Evolutionary conservation across 2,797 vertebrate species (phyloP), one percentile per base, ranked within the genome.

Genomic region (Tokudaia tokunoshimensis): DNA sequence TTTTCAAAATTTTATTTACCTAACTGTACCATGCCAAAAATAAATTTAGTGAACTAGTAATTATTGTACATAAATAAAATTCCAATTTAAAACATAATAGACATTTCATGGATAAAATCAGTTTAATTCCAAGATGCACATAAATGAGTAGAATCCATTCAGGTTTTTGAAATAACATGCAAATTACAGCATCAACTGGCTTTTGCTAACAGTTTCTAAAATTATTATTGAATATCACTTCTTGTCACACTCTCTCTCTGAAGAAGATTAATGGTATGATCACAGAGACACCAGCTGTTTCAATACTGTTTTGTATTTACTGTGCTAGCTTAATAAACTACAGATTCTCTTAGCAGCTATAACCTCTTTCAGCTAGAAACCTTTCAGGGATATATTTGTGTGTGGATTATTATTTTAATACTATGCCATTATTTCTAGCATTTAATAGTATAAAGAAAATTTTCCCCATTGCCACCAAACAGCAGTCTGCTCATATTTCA

Each of bases 281-380:
- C 89, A 88, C 74, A 89, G 76, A 93, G 75, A 95, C 72, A 94
- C 59, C 95, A 98, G 90, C 96, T 97, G 94, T 97, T 98, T 97
- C 98, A 98, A 98, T 57, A 97, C 12, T 97, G 82, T 85, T 79
- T 47, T 81, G 83, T 96, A 97, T 97, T 97, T 97, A 96, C 79
- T 93, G 47, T 89, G 83, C 76, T 94, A 91, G 89, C 75, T 89
- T 89, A 98, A 74, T 97, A 98, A 96, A 97, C 97, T 89, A 91
- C 93, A 90, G 91, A 63, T 14, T 93, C 95, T 50, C 79, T 96
- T 97, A 94, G 94, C 95, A 96, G 97, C 91, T 93, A 74, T 83
- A 96, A 78, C 11, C 91, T 91, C 91, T 80, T 74, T 92, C 82
- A 91, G 91, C 84, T 95, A 79, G n/a, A 89, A 96, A 92, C 81